phyloP scores from a whole-genome alignment of 2,888 invertebrate genomes.

The Phorcus lineatus region DNA sequence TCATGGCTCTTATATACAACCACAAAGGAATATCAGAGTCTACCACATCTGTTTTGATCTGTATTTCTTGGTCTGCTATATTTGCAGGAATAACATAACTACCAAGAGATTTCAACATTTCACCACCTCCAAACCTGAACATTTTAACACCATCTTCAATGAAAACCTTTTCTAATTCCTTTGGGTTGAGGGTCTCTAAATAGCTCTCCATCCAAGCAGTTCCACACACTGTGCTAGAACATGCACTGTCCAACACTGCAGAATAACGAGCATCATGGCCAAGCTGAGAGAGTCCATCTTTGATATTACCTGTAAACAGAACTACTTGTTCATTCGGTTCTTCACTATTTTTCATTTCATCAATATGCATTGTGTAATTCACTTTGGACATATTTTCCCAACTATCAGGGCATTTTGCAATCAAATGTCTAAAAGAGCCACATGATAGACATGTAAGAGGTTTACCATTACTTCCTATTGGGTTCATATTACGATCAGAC shows the following conservation, averaged over 20 bases:
- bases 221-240: slow-evolving; percentile 31
- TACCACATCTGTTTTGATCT: too few species aligned
- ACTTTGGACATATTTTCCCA: slow-evolving; percentile 16
- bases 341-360: background rate
- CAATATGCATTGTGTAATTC: background rate
- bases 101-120: too few species aligned
- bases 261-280: slow-evolving; percentile 19
- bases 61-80: too few species aligned
- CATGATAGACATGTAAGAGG: slow-evolving; percentile 6
- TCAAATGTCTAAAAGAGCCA: slow-evolving; percentile 27
- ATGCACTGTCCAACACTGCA: slow-evolving; percentile 34
- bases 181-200: slow-evolving; percentile 7
- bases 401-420: slow-evolving; percentile 27
- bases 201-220: slow-evolving; percentile 20
- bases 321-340: background rate
- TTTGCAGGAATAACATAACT: too few species aligned
- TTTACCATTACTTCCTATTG: slow-evolving; percentile 12
- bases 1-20: too few species aligned
- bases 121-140: background rate
- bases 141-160: background rate
- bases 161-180: background rate
- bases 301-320: background rate
- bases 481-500: background rate
- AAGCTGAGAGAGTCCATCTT: slow-evolving; percentile 11
- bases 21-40: too few species aligned